Evolutionary conservation across 2,888 invertebrate genomes (phyloP), one percentile per base, ranked within the genome.

Genomic region (Salticus scenicus): DNA sequence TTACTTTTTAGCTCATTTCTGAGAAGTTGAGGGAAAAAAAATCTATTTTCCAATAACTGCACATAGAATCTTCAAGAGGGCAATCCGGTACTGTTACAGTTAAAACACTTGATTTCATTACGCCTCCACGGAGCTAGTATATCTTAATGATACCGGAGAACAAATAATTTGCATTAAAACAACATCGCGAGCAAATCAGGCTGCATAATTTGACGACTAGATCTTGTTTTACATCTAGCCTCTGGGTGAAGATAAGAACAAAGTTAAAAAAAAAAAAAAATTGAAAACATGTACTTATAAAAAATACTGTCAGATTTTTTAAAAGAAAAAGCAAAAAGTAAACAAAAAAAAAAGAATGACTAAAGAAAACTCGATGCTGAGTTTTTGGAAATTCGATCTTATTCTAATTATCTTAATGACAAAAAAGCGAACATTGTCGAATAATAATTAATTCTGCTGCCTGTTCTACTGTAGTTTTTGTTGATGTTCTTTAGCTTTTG

Each of bases 91-190:
- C 72, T 20, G 83, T 77, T 76, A 76, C 83, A 77, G 83, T 77
- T 47, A 64, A 82, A 71, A 64, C 24, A 63, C 76, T 73, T 77
- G 72, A 67, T 77, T 83, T 83, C 67, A 83, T 77, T 83, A 83
- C 71, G 57, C 72, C 57, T 57, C 24, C 57, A 20, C 24, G 57
- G 24, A 20, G 57, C 2, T 57, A 17, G 57, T 57, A 17, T 83
- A 20, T 67, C 67, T 77, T 83, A 77, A 83, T 83, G 83, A 77
- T 72, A 72, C 75, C 66, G 71, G 71, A 64, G 72, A 27, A 33
- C 72, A 67, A 73, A 83, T 77, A 83, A 83, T 83, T 77, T 83
- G 77, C 83, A 83, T 83, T 77, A 83, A 73, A 83, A 83, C 77
- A 77, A 83, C 83, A 77, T 83, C 77, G 77, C 37, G 37, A 71